These are phyloP conservation scores for Elymnias hypermnestra DNA, from an alignment of 1,140 invertebrate species.

Conservation along the genomic window DNA sequence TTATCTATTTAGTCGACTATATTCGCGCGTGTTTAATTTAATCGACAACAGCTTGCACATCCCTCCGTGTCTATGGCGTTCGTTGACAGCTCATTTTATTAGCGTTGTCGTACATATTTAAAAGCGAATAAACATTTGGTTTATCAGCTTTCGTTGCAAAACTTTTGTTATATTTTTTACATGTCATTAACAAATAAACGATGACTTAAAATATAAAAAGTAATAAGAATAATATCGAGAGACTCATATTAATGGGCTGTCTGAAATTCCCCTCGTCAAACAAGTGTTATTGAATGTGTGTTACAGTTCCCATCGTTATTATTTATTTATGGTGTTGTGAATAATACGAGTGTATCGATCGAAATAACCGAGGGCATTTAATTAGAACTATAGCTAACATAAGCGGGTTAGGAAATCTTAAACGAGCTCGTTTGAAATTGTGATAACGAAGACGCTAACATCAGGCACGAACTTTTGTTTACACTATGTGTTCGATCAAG, in stretches of 20 bases:
- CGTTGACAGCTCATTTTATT: conserved; percentile 66
- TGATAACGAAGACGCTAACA: conserved; percentile 31
- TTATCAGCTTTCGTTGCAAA: conserved; percentile 29
- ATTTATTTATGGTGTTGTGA: conserved; percentile 67
- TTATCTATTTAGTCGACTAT: conserved; percentile 40
- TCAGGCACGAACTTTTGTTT: conserved; percentile 21
- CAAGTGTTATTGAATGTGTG: conserved; percentile 74
- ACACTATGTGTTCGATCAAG: conserved; percentile 22
- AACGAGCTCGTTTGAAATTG: not conserved
- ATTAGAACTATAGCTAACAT: conserved; percentile 14
- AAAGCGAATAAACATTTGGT: conserved; percentile 55
- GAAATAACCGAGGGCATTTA: conserved; percentile 23
- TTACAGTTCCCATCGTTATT: conserved; percentile 67
- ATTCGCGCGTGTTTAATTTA: conserved; percentile 50
- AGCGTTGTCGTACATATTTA: conserved; percentile 68
- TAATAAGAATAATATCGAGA: conserved; percentile 3
- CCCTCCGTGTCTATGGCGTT: conserved; percentile 60
- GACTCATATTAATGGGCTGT: conserved; percentile 37
- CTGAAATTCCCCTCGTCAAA: conserved; percentile 57
- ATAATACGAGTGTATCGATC: conserved; percentile 66
- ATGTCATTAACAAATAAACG: not conserved
- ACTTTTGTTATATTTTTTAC: not conserved
- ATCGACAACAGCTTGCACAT: conserved; percentile 56
- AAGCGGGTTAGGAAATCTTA: not conserved
- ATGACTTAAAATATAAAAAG: not conserved